Percentiles rank a stretch among this genome's conserved stretches.
These are phyloP conservation scores for Sprattus sprattus DNA, from an alignment of 2,113 vertebrate species.

Conservation along the genomic window DNA sequence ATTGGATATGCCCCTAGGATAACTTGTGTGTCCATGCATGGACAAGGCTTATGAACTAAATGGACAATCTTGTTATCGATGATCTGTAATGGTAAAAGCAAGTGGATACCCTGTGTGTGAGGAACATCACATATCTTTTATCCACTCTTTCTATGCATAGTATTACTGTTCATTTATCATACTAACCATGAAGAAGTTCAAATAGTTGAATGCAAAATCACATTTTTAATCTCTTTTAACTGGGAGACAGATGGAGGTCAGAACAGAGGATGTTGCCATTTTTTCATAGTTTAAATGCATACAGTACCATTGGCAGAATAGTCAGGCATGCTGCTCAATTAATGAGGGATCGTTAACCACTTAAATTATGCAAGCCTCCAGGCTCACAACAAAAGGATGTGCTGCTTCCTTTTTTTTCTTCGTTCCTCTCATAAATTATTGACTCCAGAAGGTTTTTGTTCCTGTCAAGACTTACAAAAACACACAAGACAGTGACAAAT, in stretches of 20 bases:
- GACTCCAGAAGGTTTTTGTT: neutral
- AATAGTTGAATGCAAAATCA: slow-evolving; percentile 20
- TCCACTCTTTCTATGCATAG: neutral
- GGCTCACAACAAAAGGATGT: slow-evolving; percentile 40
- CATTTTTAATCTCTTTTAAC: neutral
- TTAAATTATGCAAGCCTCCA: slow-evolving; percentile 51
- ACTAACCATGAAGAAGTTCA: neutral
- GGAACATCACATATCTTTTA: neutral
- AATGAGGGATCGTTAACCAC: slow-evolving; percentile 48
- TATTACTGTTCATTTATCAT: neutral
- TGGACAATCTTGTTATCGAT: too few relatives aligned
- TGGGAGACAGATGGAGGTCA: slow-evolving; percentile 21
- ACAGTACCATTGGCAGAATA: slow-evolving; percentile 26
- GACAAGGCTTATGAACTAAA: too few relatives aligned
- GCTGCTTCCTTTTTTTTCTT: slow-evolving; percentile 36
- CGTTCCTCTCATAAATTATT: slow-evolving; percentile 36
- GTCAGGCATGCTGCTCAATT: slow-evolving; percentile 50
- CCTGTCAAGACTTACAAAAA: neutral
- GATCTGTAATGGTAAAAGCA: too few relatives aligned
- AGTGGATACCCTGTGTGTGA: neutral
- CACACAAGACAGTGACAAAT: too few relatives aligned
- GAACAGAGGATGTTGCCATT: slow-evolving; percentile 28
- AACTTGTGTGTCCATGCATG: too few relatives aligned
- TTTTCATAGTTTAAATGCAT: slow-evolving; percentile 19
- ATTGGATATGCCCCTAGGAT: too few relatives aligned